phyloP scores from a whole-genome alignment of 2,888 invertebrate genomes.

The Listrodromus nycthemerus region DNA sequence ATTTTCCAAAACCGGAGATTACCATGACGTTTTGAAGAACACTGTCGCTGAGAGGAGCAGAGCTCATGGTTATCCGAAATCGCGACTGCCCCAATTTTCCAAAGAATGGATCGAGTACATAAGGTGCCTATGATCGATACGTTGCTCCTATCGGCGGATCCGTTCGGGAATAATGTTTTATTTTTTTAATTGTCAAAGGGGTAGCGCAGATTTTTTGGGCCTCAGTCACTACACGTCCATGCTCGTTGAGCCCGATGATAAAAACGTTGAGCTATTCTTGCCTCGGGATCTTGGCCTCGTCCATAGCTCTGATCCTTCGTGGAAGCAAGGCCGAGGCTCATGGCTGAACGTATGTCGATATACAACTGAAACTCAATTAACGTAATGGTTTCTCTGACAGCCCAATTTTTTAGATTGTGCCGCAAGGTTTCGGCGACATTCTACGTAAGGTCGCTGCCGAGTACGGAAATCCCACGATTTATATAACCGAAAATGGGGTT shows the following conservation, averaged over 20 bases:
- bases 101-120: conserved; percentile 86
- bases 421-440: conserved; percentile 83
- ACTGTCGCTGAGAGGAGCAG: conserved; percentile 83
- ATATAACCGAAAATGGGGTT: conserved; percentile 83
- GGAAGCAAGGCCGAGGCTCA: conserved; percentile 87
- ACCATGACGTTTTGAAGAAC: conserved; percentile 85
- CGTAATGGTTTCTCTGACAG: not conserved
- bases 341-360: conserved; percentile 85
- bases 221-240: conserved; percentile 78
- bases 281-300: conserved; percentile 84
- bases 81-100: conserved; percentile 85
- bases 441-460: conserved; percentile 82
- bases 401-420: conserved; percentile 74
- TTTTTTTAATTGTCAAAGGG: conserved; percentile 63
- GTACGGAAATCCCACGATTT: conserved; percentile 81
- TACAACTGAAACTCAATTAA: not conserved
- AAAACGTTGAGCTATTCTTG: conserved; percentile 52
- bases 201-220: conserved; percentile 77
- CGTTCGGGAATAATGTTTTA: not conserved
- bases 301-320: conserved; percentile 86
- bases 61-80: conserved; percentile 82
- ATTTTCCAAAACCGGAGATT: conserved; percentile 85
- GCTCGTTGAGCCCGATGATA: conserved; percentile 66
- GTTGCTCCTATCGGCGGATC: not conserved
- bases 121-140: conserved; percentile 43